phyloP scores from a whole-genome alignment of 2,888 invertebrate genomes.

The Sinelater perroti region DNA sequence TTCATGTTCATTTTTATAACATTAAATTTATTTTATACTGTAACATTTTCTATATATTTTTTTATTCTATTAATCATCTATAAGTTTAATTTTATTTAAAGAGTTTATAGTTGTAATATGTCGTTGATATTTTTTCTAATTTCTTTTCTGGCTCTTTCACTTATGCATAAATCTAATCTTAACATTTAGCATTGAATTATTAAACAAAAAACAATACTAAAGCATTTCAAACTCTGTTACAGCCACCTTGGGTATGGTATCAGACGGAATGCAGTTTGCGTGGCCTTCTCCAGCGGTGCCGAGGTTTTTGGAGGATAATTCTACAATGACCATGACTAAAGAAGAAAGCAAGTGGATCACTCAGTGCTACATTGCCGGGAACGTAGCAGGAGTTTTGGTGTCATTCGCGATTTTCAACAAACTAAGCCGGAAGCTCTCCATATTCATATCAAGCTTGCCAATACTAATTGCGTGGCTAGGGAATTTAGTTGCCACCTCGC shows the following conservation, averaged over 20 bases:
- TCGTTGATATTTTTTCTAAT: no score
- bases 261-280: slow-evolving; percentile 54
- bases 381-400: slow-evolving; percentile 38
- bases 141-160: no score
- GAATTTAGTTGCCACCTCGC: slow-evolving; percentile 26
- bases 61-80: no score
- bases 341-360: slow-evolving; percentile 36
- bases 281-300: slow-evolving; percentile 61
- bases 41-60: no score
- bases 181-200: no score
- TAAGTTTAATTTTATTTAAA: no score
- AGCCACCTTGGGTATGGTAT: slow-evolving; percentile 13
- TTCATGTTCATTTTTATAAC: no score
- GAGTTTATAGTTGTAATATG: no score
- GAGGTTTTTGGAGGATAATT: slow-evolving; percentile 50
- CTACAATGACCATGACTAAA: slow-evolving; percentile 50
- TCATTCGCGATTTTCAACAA: slow-evolving; percentile 37
- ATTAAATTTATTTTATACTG: no score
- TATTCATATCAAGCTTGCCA: slow-evolving; percentile 31
- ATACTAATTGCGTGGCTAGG: slow-evolving; percentile 38
- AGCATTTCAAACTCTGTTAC: background rate
- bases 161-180: no score
- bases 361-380: slow-evolving; percentile 31
- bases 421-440: slow-evolving; percentile 40
- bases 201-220: no score